A percentile compares a stretch with the other conserved stretches of the same genome.
Conservation (phyloP, 2,797 vertebrate genomes). For the Spheniscus humboldti region DNA sequence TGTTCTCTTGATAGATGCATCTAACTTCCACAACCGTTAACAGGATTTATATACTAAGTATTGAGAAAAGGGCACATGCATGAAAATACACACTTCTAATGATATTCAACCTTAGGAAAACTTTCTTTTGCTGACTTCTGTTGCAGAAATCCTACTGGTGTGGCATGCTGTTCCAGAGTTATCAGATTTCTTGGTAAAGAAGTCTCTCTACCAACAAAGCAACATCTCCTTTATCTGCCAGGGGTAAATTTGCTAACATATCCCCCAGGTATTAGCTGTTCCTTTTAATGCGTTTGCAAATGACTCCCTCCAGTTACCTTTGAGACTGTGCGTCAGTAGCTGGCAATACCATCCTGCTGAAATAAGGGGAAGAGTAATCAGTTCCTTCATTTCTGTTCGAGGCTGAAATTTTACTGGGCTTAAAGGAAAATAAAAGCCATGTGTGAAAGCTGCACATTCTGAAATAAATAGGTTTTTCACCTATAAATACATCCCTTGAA, state of each 20-base stretch:
- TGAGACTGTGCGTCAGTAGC: background rate
- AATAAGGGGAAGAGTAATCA: background rate
- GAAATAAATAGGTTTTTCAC: background rate
- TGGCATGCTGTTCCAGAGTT: background rate
- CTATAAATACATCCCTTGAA: background rate
- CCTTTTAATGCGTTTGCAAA: background rate
- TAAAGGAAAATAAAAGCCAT: background rate
- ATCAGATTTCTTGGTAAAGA: background rate
- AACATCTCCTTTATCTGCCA: background rate
- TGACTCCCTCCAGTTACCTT: background rate
- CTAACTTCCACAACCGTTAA: background rate
- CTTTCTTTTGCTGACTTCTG: background rate
- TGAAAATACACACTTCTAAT: background rate
- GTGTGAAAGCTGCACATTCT: background rate
- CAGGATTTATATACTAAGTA: background rate
- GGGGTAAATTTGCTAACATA: background rate
- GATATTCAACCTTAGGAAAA: background rate
- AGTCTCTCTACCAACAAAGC: background rate
- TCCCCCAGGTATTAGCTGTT: background rate
- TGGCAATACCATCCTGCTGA: background rate
- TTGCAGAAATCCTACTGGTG: background rate
- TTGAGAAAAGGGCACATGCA: background rate
- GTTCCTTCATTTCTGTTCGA: background rate
- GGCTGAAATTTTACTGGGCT: background rate
- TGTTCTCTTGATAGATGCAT: conserved; percentile 26